A percentile compares a stretch with the other conserved stretches of the same genome.
These are phyloP conservation scores for Petrocephalus microphthalmus DNA, from an alignment of 2,113 vertebrate genomes.

Conservation along the genomic window DNA sequence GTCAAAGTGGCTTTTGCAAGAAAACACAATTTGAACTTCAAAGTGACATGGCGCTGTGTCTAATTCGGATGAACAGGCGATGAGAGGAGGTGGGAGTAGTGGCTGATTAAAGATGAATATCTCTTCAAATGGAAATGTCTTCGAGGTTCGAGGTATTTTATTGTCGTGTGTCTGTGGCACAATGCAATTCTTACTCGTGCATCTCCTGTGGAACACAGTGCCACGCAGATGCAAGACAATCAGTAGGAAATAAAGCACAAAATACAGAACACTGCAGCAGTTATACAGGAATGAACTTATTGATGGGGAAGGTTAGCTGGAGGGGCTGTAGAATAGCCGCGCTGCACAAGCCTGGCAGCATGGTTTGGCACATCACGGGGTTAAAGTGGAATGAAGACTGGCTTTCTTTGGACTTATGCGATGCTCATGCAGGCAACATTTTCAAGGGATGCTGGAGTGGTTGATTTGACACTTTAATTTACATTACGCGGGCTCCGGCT, in stretches of 20 bases:
- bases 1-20: slow-evolving; percentile 28
- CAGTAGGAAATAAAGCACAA: not conserved
- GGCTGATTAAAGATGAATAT: slow-evolving; percentile 43
- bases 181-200: not conserved
- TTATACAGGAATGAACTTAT: slow-evolving; percentile 7
- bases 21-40: slow-evolving; percentile 41
- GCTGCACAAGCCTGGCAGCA: not conserved
- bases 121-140: slow-evolving; percentile 30
- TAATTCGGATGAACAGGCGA: slow-evolving; percentile 35
- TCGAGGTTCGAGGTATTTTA: not conserved
- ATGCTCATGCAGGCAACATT: too few species aligned
- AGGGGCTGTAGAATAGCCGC: slow-evolving; percentile 14
- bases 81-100: slow-evolving; percentile 30
- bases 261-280: not conserved
- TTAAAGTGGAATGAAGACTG: not conserved
- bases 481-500: not conserved
- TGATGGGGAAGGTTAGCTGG: slow-evolving; percentile 10
- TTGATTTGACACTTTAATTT: not conserved
- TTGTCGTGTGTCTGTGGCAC: not conserved
- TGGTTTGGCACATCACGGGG: not conserved
- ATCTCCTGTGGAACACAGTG: not conserved
- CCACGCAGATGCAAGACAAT: not conserved
- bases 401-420: too few species aligned
- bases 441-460: too few species aligned
- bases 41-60: slow-evolving; percentile 41